Conservation (phyloP, 2,888 invertebrate genomes). For the Thymelicus lineola region DNA sequence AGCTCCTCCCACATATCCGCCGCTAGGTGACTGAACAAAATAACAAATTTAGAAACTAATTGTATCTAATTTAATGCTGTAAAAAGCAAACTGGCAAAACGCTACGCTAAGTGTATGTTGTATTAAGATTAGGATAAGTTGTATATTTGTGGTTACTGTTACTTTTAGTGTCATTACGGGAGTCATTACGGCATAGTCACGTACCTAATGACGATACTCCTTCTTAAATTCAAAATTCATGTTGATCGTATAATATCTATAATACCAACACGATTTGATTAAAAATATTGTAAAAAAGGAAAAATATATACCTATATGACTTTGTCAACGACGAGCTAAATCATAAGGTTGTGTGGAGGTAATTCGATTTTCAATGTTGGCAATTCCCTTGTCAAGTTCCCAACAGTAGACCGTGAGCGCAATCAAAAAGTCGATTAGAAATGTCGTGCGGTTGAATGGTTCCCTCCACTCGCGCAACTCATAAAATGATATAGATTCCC, state of each 20-base stretch:
- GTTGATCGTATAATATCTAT: too few relatives aligned
- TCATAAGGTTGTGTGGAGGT: slow-evolving; percentile 33
- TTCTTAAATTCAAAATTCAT: too few relatives aligned
- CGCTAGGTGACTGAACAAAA: slow-evolving; percentile 70
- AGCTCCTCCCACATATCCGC: slow-evolving; percentile 67
- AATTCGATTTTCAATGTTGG: slow-evolving; percentile 57
- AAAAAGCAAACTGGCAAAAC: background rate
- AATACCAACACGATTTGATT: too few relatives aligned
- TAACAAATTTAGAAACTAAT: background rate
- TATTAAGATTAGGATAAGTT: too few relatives aligned
- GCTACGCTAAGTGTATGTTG: background rate
- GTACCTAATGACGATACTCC: too few relatives aligned
- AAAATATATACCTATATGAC: background rate
- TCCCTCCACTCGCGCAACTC: slow-evolving; percentile 80
- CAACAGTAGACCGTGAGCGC: slow-evolving; percentile 71
- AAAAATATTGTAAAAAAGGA: slow-evolving; percentile 16
- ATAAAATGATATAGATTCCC: slow-evolving; percentile 86
- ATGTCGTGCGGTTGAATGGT: slow-evolving; percentile 82
- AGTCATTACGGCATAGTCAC: too few relatives aligned
- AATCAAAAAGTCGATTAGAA: slow-evolving; percentile 86
- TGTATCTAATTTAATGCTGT: background rate
- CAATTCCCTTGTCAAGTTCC: slow-evolving; percentile 63
- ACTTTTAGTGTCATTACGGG: too few relatives aligned
- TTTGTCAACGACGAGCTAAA: slow-evolving; percentile 23
- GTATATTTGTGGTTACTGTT: too few relatives aligned